Conservation (phyloP, 2,797 vertebrate species). For the Hoplostethus atlanticus region DNA sequence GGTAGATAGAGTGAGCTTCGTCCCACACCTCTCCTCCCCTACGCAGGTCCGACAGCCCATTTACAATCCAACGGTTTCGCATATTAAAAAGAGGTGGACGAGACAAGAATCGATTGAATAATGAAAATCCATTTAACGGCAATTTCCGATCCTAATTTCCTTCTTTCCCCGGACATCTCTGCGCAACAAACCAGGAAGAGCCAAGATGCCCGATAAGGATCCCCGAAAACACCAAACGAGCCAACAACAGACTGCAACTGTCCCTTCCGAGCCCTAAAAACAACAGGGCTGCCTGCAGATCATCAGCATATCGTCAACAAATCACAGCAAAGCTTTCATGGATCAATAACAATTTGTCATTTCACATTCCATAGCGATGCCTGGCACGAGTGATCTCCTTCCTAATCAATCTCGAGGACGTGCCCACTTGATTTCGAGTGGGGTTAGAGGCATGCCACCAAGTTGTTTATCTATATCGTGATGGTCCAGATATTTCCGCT, state of each 20-base stretch:
- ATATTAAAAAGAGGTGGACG: neutral
- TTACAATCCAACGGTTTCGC: slow-evolving; percentile 22
- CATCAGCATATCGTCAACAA: slow-evolving; percentile 15
- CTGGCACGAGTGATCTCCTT: neutral
- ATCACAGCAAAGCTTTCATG: slow-evolving; percentile 16
- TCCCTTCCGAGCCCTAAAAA: slow-evolving; percentile 35
- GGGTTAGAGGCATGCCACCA: slow-evolving; percentile 4
- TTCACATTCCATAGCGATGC: neutral
- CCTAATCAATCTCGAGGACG: neutral
- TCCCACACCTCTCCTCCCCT: slow-evolving; percentile 12
- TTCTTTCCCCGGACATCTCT: slow-evolving; percentile 48
- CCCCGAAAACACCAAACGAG: slow-evolving; percentile 60
- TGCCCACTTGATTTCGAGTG: neutral
- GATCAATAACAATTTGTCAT: slow-evolving; percentile 30
- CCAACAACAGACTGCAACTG: slow-evolving; percentile 13
- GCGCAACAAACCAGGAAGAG: slow-evolving; percentile 56
- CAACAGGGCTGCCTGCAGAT: slow-evolving; percentile 2
- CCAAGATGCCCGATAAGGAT: slow-evolving; percentile 57
- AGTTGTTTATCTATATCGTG: slow-evolving; percentile 14
- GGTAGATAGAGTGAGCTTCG: slow-evolving; percentile 7
- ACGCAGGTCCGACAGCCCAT: slow-evolving; percentile 22
- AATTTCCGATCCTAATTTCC: slow-evolving; percentile 44
- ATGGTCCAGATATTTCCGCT: neutral
- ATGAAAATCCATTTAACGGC: slow-evolving; percentile 32
- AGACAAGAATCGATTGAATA: slow-evolving; percentile 1